A percentile compares a stretch with the other conserved stretches of the same genome.
These are phyloP conservation scores for Arrhamphus sclerolepis DNA, from an alignment of 2,797 vertebrate genomes.

Conservation along the genomic window DNA sequence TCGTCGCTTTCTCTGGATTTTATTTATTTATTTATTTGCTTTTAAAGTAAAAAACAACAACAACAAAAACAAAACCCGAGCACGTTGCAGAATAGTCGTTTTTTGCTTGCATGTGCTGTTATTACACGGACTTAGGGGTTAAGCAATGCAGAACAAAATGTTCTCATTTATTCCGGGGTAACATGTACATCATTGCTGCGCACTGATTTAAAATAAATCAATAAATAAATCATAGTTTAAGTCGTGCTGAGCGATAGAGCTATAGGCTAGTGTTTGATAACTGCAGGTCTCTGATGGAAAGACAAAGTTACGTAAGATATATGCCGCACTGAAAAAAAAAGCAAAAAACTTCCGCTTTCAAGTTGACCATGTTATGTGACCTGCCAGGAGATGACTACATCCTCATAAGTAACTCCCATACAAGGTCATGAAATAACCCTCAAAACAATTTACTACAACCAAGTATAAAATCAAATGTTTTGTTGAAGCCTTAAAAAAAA, in stretches of 20 bases:
- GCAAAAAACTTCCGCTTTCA: conserved; percentile 79
- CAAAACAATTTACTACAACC: background rate
- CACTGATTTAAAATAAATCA: background rate
- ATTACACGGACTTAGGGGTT: conserved; percentile 17
- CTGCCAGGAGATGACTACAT: conserved; percentile 1
- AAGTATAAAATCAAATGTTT: too few species aligned
- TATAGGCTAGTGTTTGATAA: conserved; percentile 31
- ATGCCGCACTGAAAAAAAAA: conserved; percentile 68
- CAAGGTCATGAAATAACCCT: background rate
- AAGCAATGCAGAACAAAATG: conserved; percentile 62
- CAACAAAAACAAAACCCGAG: too few species aligned
- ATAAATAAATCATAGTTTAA: background rate
- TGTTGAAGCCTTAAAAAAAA: too few species aligned
- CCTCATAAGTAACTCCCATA: background rate
- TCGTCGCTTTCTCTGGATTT: conserved; percentile 6
- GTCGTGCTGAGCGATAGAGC: too few species aligned
- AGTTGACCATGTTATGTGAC: conserved; percentile 59
- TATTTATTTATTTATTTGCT: too few species aligned
- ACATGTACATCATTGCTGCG: background rate
- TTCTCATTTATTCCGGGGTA: conserved; percentile 21
- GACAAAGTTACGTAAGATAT: conserved; percentile 80
- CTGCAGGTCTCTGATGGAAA: conserved; percentile 56
- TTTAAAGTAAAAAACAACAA: background rate
- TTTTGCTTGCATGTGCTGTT: conserved; percentile 50
- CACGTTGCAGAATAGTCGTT: conserved; percentile 24